phyloP scores from a whole-genome alignment of 2,797 vertebrate genomes.

The Clarias pachynema region DNA sequence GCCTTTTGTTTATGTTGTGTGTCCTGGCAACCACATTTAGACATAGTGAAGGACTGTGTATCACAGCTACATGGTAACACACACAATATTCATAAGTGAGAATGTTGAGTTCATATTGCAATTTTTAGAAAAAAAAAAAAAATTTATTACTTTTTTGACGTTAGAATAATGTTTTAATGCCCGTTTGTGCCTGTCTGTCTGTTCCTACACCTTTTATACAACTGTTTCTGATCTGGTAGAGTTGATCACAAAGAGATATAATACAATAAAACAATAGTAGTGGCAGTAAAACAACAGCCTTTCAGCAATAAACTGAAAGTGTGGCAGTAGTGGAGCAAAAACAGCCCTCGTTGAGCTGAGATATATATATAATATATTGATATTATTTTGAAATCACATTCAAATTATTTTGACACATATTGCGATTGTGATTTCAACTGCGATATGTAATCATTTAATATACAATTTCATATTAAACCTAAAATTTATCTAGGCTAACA shows the following conservation, averaged over 20 bases:
- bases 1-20: conserved; percentile 39
- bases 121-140: background rate
- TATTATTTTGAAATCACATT: too few species aligned
- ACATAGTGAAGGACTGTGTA: conserved; percentile 22
- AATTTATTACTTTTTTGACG: background rate
- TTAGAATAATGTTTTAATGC: background rate
- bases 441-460: too few species aligned
- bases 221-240: background rate
- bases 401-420: too few species aligned
- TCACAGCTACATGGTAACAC: background rate
- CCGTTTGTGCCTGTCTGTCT: background rate
- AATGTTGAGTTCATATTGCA: background rate
- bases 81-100: background rate
- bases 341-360: background rate
- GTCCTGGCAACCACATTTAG: conserved; percentile 49
- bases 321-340: too few species aligned
- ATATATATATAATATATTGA: too few species aligned
- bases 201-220: background rate
- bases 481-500: too few species aligned
- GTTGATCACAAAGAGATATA: background rate
- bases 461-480: too few species aligned
- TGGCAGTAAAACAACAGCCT: background rate
- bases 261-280: background rate
- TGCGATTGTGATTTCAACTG: too few species aligned
- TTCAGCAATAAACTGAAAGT: background rate